phyloP scores from a whole-genome alignment of 2,888 invertebrate genomes.

The Stenotaenia linearis region DNA sequence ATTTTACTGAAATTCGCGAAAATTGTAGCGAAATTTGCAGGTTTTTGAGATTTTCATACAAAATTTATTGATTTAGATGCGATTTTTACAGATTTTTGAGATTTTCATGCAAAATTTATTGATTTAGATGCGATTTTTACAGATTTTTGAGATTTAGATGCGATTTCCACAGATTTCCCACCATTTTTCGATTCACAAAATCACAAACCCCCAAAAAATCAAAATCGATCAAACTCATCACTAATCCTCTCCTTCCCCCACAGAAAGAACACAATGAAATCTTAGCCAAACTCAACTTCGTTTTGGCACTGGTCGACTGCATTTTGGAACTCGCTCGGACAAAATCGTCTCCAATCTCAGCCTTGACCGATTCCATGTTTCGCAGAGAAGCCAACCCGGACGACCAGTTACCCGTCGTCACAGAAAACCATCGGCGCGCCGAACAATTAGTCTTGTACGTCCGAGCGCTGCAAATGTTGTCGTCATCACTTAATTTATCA shows the following conservation, averaged over 20 bases:
- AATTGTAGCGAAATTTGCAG: no score
- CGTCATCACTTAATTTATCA: slow-evolving; percentile 87
- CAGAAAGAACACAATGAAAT: slow-evolving; percentile 94
- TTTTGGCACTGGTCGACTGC: slow-evolving; percentile 89
- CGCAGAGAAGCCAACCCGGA: slow-evolving; percentile 37
- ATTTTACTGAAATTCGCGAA: no score
- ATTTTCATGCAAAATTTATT: no score
- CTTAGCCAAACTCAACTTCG: slow-evolving; percentile 93
- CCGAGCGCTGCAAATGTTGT: slow-evolving; percentile 84
- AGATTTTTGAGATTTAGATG: no score
- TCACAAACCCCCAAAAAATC: no score
- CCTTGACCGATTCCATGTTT: slow-evolving; percentile 38
- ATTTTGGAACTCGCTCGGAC: slow-evolving; percentile 64
- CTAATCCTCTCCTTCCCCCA: no score
- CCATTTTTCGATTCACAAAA: no score
- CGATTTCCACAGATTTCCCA: no score
- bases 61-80: slow-evolving; percentile 40
- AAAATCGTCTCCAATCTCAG: slow-evolving; percentile 35
- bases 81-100: no score
- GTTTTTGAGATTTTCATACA: not conserved
- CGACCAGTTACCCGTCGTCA: slow-evolving; percentile 33
- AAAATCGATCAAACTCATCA: no score
- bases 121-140: no score
- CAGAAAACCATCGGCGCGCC: slow-evolving; percentile 48
- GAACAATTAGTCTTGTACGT: slow-evolving; percentile 83